Evolutionary conservation across 2,888 invertebrate species (phyloP).

Genomic region (Brenthis hecate): DNA sequence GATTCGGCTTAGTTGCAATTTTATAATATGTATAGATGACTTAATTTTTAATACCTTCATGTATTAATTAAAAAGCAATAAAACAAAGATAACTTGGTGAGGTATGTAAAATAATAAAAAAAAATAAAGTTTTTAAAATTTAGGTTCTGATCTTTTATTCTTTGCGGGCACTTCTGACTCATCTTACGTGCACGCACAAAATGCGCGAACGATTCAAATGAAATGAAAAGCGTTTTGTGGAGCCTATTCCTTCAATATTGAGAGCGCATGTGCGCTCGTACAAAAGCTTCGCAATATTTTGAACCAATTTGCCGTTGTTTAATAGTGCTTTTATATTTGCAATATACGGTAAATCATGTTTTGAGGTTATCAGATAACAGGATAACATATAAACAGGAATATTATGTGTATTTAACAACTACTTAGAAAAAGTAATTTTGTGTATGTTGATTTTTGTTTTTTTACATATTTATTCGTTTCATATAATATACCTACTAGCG

Average conservation of each 20-base stretch:
- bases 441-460: too few species aligned
- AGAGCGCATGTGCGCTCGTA: constrained; percentile 69
- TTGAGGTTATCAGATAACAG: neutral
- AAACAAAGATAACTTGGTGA: neutral
- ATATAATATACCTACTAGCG: too few species aligned
- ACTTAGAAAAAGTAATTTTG: too few species aligned
- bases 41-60: too few species aligned
- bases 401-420: neutral
- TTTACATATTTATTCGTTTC: too few species aligned
- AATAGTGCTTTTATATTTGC: constrained; percentile 60
- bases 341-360: constrained; percentile 1
- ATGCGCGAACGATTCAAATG: constrained; percentile 65
- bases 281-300: constrained; percentile 68
- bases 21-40: too few species aligned
- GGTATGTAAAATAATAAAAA: neutral
- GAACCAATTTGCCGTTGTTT: constrained; percentile 60
- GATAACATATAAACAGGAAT: neutral
- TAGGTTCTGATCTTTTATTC: constrained; percentile 31
- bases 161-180: constrained; percentile 51
- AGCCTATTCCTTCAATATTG: constrained; percentile 60
- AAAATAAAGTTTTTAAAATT: constrained; percentile 2
- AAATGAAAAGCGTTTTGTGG: constrained; percentile 80
- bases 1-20: too few species aligned
- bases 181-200: constrained; percentile 58
- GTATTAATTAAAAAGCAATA: too few species aligned